Evolutionary conservation across 2,113 vertebrate species (phyloP), one percentile per base, ranked within the genome.

Genomic region (Saguinus midas): DNA sequence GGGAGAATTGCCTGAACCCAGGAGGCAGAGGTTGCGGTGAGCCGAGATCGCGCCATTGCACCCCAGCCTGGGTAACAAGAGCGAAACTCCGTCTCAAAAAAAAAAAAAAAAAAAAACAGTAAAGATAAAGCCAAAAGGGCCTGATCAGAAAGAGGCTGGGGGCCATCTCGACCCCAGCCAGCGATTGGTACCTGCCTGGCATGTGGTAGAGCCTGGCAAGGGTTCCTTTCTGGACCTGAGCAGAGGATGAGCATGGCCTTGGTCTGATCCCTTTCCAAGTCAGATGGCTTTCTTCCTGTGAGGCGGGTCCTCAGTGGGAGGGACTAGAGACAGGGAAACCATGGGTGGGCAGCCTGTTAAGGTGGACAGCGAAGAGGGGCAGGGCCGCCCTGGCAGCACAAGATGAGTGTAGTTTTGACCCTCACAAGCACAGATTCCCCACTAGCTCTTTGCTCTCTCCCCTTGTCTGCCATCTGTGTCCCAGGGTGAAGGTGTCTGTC

Each of bases 361-460:
- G 45, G 29, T 1, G 27, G 81, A 50, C 50, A 27, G 58, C 21
- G 2, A 43, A 84, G 12, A 72, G n/a, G 10, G 3, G 25, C 83
- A 2, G 35, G 27, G 84, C 66, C 9, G 0, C 52, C 25, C 1
- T 0, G 0, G n/a, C 1, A 1, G 20, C 58, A 1, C 5, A 1
- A 8, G 81, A 6, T 0, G 2, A 29, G 43, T 16, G 48, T 37
- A 27, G 37, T 64, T 58, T 10, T 6, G 94, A 32, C 84, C 82
- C 52, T 57, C 68, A 40, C 70, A 10, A 58, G 18, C 14, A 12
- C 72, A 52, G 75, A 27, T 6, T 18, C 58, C 45, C 89, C 20
- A 5, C 1, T 1, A 43, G 45, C 57, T 43, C 40, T 13, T 58
- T 16, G 35, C 66, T 40, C 29, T 29, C n/a, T 8, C 57, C 61